A percentile compares a stretch with the other conserved stretches of the same genome.
These are phyloP conservation scores for Mobula hypostoma DNA, from an alignment of 2,113 vertebrate genomes.

Conservation along the genomic window DNA sequence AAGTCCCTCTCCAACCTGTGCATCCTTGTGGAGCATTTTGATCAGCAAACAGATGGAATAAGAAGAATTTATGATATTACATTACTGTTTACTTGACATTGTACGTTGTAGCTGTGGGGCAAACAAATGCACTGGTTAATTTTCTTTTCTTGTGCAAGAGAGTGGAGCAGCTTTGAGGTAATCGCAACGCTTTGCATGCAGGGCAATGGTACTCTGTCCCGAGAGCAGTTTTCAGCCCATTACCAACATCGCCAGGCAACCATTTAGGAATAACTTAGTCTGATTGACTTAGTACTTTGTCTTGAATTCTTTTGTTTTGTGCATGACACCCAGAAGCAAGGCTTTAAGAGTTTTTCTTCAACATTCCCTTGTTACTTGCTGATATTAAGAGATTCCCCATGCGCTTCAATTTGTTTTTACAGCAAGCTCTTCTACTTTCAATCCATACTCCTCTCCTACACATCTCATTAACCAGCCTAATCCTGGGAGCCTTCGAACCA, in stretches of 20 bases:
- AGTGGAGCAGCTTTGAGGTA: neutral
- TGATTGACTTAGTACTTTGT: neutral
- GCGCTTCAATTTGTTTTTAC: neutral
- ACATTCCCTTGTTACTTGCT: neutral
- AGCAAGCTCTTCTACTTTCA: neutral
- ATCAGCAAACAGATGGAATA: neutral
- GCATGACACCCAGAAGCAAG: neutral
- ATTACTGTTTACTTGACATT: slow-evolving; percentile 28
- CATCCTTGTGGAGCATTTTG: neutral
- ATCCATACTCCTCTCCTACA: neutral
- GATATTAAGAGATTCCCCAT: neutral
- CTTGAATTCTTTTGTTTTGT: neutral
- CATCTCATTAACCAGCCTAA: slow-evolving; percentile 27
- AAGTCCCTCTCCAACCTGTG: too few species aligned
- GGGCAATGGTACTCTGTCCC: neutral
- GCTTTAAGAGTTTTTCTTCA: neutral
- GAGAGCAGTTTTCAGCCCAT: neutral
- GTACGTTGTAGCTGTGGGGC: neutral
- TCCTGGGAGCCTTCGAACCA: neutral
- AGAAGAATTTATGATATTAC: neutral
- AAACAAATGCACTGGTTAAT: slow-evolving; percentile 10
- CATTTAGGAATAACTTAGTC: neutral
- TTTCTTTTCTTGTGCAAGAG: neutral
- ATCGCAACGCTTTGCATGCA: neutral
- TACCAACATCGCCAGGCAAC: neutral